These are phyloP conservation scores for Chydorus sphaericus DNA, from an alignment of 2,888 invertebrate species.

Conservation along the genomic window DNA sequence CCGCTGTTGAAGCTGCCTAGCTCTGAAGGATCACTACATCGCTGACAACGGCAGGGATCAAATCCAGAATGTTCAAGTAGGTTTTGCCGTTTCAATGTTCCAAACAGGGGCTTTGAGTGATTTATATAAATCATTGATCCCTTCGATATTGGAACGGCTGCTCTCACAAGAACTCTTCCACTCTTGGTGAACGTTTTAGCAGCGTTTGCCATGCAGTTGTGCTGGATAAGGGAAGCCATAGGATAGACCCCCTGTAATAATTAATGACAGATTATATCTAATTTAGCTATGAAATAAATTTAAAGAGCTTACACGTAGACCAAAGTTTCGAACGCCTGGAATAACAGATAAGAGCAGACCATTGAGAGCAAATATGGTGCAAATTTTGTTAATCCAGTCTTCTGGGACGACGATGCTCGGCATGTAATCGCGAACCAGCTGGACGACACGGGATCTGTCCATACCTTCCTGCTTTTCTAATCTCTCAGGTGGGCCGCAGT, in stretches of 20 bases:
- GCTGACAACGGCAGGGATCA: slow-evolving; percentile 52
- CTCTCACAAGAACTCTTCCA: slow-evolving; percentile 47
- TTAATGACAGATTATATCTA: no score
- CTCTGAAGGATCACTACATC: slow-evolving; percentile 59
- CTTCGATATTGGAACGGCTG: slow-evolving; percentile 40
- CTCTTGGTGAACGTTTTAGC: slow-evolving; percentile 62
- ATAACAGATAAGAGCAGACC: no score
- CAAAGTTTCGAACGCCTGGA: no score
- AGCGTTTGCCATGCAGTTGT: slow-evolving; percentile 63
- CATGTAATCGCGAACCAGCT: no score
- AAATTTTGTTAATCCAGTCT: no score
- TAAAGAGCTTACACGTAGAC: no score
- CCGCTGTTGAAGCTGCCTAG: slow-evolving; percentile 56
- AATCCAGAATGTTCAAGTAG: slow-evolving; percentile 59
- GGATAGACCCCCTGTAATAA: slow-evolving; percentile 61
- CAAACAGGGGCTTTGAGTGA: slow-evolving; percentile 72
- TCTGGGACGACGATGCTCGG: no score
- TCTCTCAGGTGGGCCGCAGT: no score
- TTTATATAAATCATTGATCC: slow-evolving; percentile 63
- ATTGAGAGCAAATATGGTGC: no score
- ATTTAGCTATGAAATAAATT: no score
- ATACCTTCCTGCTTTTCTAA: no score
- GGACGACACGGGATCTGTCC: no score
- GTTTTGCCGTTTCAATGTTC: slow-evolving; percentile 54
- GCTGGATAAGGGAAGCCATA: slow-evolving; percentile 59